Conservation (phyloP, 2,113 vertebrate genomes). For the Lagopus leucura region DNA sequence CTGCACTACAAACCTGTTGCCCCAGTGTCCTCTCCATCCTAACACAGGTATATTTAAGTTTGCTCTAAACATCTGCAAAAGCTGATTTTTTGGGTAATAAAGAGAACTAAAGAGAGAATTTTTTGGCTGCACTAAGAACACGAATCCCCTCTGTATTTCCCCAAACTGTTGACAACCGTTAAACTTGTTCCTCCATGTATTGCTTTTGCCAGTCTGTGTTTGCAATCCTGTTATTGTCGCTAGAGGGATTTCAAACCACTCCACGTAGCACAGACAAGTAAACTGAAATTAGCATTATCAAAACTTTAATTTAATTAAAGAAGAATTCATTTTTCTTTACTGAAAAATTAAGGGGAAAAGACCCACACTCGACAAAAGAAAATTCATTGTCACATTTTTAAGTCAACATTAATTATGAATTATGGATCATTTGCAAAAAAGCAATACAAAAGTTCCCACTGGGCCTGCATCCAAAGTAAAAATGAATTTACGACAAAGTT, state of each 20-base stretch:
- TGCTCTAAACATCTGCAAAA: conserved; percentile 7
- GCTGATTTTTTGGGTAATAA: not conserved
- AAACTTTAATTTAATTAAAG: conserved; percentile 23
- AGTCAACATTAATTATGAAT: conserved; percentile 60
- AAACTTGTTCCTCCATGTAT: not conserved
- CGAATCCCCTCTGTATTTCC: not conserved
- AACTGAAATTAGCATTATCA: conserved; percentile 51
- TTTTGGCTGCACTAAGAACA: not conserved
- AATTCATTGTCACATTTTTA: conserved; percentile 44
- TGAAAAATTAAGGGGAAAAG: conserved; percentile 4
- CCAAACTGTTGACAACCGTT: not conserved
- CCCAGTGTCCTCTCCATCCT: not conserved
- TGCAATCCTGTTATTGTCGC: conserved; percentile 6
- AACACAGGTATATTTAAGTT: not conserved
- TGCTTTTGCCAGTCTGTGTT: not conserved
- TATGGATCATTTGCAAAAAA: conserved; percentile 61
- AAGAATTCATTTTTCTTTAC: conserved; percentile 26
- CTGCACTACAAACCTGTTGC: not conserved
- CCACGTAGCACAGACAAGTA: not conserved
- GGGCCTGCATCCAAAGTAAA: conserved; percentile 69
- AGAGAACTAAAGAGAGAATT: not conserved
- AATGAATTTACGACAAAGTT: conserved; percentile 70
- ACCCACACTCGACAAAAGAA: conserved; percentile 15
- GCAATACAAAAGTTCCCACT: conserved; percentile 53
- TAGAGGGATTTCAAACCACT: not conserved